Evolutionary conservation across 2,888 invertebrate species (phyloP), one percentile per base, ranked within the genome.

Genomic region (Phania funesta): DNA sequence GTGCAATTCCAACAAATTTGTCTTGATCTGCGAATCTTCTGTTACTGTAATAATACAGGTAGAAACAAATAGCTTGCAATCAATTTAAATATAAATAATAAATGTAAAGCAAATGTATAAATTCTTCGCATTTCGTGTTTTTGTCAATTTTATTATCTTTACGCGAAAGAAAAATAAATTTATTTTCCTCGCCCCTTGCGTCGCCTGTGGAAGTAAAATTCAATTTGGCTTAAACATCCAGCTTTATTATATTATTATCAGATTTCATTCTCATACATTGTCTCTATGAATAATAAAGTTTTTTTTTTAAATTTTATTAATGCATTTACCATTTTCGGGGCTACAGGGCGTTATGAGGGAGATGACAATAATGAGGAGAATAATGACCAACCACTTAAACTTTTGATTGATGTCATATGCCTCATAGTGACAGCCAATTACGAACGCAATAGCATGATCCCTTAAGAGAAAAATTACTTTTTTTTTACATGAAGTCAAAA

Each of bases 331-430:
- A 32, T 32, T 32, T 32, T 6, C 11, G 2, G 2, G 1, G 11
- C n/a, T 11, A 13, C 13, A n/a, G n/a, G n/a, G 13, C 11, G 11
- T 38, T n/a, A 35, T 4, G n/a, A 38, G 11, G 11, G n/a, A 32
- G 32, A 32, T 32, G 64, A 22, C 16, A 46, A 16, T 7, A 20
- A 35, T 3, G 5, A 9, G 11, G 16, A 44, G 3, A 22, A 46
- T 52, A 58, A 32, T 48, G 48, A 70, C 24, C 54, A 68, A 76
- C 38, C 58, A 81, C 73, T 77, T 80, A 67, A n/a, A 48, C 54
- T 76, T 62, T 67, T 77, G 80, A 81, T 81, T 76, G 80, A 81
- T 81, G 80, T 76, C 71, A 76, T 76, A 71, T 44, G 71, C 65
- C 71, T 48, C 46, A 67, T 38, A 60, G 80, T 81, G 76, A 81